Conservation (phyloP, 2,113 vertebrate genomes). For the Phycodurus eques region DNA sequence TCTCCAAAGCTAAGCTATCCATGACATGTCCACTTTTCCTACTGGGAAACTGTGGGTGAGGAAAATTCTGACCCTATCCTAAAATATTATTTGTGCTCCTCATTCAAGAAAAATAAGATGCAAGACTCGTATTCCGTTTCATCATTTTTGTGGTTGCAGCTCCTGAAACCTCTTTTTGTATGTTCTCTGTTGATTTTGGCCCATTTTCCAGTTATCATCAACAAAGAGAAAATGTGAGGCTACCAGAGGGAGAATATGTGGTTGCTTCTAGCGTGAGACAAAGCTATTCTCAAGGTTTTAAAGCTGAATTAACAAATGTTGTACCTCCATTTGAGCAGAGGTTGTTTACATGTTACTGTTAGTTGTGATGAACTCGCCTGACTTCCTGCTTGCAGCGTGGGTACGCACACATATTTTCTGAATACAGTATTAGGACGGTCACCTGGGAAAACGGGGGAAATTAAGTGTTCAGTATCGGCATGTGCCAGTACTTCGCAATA, state of each 20-base stretch:
- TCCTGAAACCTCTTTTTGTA: background rate
- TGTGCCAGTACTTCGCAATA: too few species aligned
- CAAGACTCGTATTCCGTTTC: conserved; percentile 11
- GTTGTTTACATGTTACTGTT: background rate
- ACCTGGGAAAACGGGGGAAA: too few species aligned
- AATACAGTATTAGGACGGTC: too few species aligned
- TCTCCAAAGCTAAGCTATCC: background rate
- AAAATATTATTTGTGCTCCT: conserved; percentile 4
- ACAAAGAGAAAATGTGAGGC: conserved; percentile 2
- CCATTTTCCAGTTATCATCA: conserved; percentile 2
- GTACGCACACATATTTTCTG: too few species aligned
- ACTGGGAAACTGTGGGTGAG: background rate
- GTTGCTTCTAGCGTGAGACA: background rate
- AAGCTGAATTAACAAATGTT: background rate
- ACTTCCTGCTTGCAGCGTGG: background rate
- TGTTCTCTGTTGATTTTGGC: conserved; percentile 4
- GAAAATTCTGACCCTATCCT: conserved; percentile 3
- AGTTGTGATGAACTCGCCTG: background rate
- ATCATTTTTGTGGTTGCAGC: background rate
- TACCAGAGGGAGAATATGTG: background rate
- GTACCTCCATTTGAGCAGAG: background rate
- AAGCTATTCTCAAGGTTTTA: background rate
- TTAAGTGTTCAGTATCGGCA: too few species aligned
- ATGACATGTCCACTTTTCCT: background rate
- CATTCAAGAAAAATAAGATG: conserved; percentile 7